Conservation (phyloP, 2,888 invertebrate species). For the Dendrolimus houi region DNA sequence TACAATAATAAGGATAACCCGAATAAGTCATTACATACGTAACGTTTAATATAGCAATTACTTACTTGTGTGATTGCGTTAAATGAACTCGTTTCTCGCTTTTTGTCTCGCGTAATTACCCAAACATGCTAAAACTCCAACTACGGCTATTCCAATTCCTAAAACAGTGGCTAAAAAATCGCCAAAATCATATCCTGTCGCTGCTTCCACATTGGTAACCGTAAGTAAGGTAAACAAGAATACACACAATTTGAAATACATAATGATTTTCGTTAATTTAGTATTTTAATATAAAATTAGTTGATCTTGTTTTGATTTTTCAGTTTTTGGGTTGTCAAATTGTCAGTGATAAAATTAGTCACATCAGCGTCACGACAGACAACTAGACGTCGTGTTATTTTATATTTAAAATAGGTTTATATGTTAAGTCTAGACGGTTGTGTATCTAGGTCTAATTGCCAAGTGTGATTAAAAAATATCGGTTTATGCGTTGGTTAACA, state of each 20-base stretch:
- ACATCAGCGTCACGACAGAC: too few relatives aligned
- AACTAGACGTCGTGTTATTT: too few relatives aligned
- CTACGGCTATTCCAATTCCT: slow-evolving; percentile 75
- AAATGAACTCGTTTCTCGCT: slow-evolving; percentile 70
- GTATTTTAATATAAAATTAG: background rate
- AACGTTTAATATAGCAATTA: too few relatives aligned
- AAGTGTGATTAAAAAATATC: too few relatives aligned
- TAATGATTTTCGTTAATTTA: slow-evolving; percentile 16
- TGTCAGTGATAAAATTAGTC: too few relatives aligned
- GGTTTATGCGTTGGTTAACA: too few relatives aligned
- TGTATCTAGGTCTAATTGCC: too few relatives aligned
- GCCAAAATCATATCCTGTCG: slow-evolving; percentile 79
- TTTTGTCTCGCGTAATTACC: slow-evolving; percentile 81
- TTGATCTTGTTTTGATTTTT: background rate
- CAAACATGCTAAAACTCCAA: slow-evolving; percentile 80
- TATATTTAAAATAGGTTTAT: too few relatives aligned
- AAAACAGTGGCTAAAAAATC: slow-evolving; percentile 80
- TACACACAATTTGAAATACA: slow-evolving; percentile 53
- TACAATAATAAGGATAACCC: too few relatives aligned
- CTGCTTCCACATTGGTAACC: slow-evolving; percentile 64
- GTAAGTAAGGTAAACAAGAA: slow-evolving; percentile 48
- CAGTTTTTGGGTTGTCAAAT: too few relatives aligned
- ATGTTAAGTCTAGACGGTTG: too few relatives aligned
- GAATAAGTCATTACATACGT: too few relatives aligned
- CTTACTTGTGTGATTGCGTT: slow-evolving; percentile 13